Evolutionary conservation across 2,797 vertebrate genomes (phyloP).

Genomic region (Amblyopsis hoosieri): DNA sequence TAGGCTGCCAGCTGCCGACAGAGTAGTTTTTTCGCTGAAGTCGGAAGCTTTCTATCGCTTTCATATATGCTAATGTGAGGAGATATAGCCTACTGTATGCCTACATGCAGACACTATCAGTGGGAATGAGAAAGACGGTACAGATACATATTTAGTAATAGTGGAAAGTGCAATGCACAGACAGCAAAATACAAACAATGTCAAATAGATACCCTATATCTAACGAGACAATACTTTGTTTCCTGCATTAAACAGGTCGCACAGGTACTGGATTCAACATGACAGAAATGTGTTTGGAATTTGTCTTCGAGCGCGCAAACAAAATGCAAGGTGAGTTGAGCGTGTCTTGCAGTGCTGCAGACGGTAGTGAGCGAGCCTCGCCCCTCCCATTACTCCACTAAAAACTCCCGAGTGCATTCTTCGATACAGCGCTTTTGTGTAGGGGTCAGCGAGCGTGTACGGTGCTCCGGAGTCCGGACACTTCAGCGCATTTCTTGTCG

Average conservation of each 20-base stretch:
- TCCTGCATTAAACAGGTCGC: conserved; percentile 49
- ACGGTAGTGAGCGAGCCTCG: conserved; percentile 36
- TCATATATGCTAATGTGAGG: conserved; percentile 35
- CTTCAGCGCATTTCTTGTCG: conserved; percentile 70
- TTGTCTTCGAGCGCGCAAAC: conserved; percentile 14
- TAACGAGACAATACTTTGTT: neutral
- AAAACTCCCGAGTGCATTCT: conserved; percentile 53
- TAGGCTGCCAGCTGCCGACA: conserved; percentile 56
- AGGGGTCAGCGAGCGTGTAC: conserved; percentile 34
- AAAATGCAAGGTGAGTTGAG: conserved; percentile 52
- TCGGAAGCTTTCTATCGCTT: conserved; percentile 52
- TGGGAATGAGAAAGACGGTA: neutral
- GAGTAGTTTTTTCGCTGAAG: conserved; percentile 38
- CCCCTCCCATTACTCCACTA: conserved; percentile 65
- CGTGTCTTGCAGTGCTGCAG: conserved; percentile 19
- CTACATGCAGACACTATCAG: conserved; percentile 5
- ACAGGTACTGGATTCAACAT: conserved; percentile 35
- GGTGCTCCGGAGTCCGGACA: conserved; percentile 14
- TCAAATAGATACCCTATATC: neutral
- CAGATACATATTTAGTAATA: too few relatives aligned
- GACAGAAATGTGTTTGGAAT: conserved; percentile 33
- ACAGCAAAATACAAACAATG: too few relatives aligned
- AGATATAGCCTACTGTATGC: neutral
- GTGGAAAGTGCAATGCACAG: too few relatives aligned
- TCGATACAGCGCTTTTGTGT: conserved; percentile 73